A percentile compares a stretch with the other conserved stretches of the same genome.
phyloP scores from a whole-genome alignment of 2,888 invertebrate species.

The Phortica magna region DNA sequence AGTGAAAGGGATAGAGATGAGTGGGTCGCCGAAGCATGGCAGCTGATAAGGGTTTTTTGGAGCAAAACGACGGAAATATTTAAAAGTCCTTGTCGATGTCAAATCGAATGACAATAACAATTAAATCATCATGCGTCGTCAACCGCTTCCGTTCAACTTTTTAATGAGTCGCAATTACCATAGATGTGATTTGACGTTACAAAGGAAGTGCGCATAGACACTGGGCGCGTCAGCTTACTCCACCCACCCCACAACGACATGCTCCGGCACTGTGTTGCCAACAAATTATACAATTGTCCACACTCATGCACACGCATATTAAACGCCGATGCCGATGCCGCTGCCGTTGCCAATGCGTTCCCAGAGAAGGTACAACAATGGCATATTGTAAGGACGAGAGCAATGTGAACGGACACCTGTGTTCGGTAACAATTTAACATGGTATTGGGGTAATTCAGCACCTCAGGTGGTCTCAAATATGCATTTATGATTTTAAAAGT shows the following conservation, averaged over 20 bases:
- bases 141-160: constrained; percentile 25
- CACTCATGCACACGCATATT: background rate
- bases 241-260: too few relatives aligned
- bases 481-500: constrained; percentile 18
- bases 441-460: constrained; percentile 8
- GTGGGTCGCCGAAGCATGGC: background rate
- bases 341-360: background rate
- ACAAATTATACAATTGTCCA: constrained; percentile 28
- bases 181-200: constrained; percentile 10
- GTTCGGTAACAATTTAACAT: background rate
- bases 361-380: background rate
- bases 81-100: background rate
- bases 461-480: background rate
- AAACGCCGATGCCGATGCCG: background rate
- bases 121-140: background rate
- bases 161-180: constrained; percentile 12
- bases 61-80: background rate
- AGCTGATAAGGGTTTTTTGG: background rate
- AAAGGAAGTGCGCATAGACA: background rate
- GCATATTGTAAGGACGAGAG: constrained; percentile 22
- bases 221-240: too few relatives aligned
- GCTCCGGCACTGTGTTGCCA: constrained; percentile 12
- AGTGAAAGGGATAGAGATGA: background rate
- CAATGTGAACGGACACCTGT: constrained; percentile 19
- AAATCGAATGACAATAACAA: constrained; percentile 5